phyloP scores from a whole-genome alignment of 2,797 vertebrate genomes.

The Okamejei kenojei region DNA sequence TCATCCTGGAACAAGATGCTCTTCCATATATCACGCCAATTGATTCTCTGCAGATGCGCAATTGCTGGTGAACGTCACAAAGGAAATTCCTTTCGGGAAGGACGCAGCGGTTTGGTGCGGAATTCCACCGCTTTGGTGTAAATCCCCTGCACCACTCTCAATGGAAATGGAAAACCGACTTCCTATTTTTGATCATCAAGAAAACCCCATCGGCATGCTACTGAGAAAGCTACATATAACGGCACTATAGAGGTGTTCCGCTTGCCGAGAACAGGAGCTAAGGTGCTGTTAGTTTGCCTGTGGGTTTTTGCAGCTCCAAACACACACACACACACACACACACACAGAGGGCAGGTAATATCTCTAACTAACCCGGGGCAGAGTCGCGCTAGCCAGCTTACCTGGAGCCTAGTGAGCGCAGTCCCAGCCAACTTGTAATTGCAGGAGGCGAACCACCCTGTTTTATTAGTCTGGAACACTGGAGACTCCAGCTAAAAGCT shows the following conservation, averaged over 20 bases:
- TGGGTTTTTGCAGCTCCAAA: not conserved
- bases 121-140: not conserved
- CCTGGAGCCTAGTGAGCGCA: not conserved
- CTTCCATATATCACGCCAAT: not conserved
- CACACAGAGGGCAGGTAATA: not conserved
- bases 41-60: conserved; percentile 1
- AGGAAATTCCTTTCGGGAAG: not conserved
- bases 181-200: not conserved
- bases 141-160: not conserved
- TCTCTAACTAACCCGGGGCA: not conserved
- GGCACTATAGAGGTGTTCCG: not conserved
- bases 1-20: not conserved
- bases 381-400: not conserved
- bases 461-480: not conserved
- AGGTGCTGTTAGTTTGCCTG: not conserved
- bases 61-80: not conserved
- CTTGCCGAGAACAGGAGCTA: not conserved
- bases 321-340: not conserved
- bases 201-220: too few relatives aligned
- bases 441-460: not conserved
- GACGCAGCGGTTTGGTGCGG: not conserved
- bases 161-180: not conserved
- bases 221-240: not conserved
- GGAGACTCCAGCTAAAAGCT: not conserved
- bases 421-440: not conserved